Conservation (phyloP, 2,888 invertebrate species). For the Erannis defoliaria region DNA sequence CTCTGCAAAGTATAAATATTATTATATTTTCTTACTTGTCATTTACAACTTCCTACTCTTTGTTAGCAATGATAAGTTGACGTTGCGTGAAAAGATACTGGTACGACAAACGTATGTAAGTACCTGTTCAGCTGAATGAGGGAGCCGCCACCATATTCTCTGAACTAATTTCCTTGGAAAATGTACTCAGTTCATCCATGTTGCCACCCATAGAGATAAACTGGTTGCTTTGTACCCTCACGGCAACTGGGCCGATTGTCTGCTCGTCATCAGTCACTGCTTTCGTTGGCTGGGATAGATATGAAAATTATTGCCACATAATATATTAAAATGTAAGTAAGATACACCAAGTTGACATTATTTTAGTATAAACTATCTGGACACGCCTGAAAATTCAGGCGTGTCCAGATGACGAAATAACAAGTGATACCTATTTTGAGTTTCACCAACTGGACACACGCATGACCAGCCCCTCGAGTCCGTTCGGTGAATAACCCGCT, state of each 20-base stretch:
- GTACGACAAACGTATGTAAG: neutral
- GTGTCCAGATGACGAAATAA: too few relatives aligned
- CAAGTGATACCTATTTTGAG: too few relatives aligned
- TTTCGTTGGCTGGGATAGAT: conserved; percentile 21
- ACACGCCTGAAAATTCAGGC: too few relatives aligned
- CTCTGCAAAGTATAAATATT: neutral
- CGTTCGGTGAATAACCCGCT: too few relatives aligned
- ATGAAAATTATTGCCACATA: conserved; percentile 7
- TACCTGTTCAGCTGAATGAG: neutral
- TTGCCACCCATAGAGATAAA: neutral
- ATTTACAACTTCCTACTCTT: conserved; percentile 38
- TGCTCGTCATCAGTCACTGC: conserved; percentile 38
- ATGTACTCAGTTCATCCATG: neutral
- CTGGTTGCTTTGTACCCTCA: conserved; percentile 1
- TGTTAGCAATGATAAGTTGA: conserved; percentile 35
- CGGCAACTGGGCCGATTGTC: conserved; percentile 39
- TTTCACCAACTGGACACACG: too few relatives aligned
- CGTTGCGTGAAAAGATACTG: conserved; percentile 41
- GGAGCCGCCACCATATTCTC: neutral
- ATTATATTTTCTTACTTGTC: neutral
- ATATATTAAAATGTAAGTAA: too few relatives aligned
- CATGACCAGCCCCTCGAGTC: too few relatives aligned
- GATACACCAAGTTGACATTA: too few relatives aligned
- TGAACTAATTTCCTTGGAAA: neutral
- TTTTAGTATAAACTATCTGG: too few relatives aligned